Evolutionary conservation across 1,140 invertebrate genomes (phyloP).

Genomic region (Trissolcus basalis): DNA sequence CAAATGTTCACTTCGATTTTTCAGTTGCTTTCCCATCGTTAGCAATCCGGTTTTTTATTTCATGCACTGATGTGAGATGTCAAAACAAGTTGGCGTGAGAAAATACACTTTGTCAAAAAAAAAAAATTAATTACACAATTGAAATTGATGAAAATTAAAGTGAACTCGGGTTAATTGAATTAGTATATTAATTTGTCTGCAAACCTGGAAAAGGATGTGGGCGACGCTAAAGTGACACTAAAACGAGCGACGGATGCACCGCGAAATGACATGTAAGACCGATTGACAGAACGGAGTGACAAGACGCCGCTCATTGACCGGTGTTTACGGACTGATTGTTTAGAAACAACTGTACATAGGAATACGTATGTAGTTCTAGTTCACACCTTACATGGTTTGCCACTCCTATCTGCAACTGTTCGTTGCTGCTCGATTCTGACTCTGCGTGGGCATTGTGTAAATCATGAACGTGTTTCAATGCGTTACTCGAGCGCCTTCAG

Average conservation of each 20-base stretch:
- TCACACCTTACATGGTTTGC: conserved; percentile 67
- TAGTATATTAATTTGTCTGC: too few relatives aligned
- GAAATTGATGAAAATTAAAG: too few relatives aligned
- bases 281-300: conserved; percentile 26
- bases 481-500: conserved; percentile 13
- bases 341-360: conserved; percentile 31
- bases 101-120: too few relatives aligned
- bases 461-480: conserved; percentile 29
- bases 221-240: conserved; percentile 10
- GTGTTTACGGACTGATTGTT: conserved; percentile 26
- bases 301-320: conserved; percentile 31
- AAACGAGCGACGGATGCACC: conserved; percentile 3
- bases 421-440: conserved; percentile 46
- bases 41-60: too few relatives aligned
- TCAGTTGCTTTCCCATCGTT: too few relatives aligned
- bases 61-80: too few relatives aligned
- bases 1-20: too few relatives aligned
- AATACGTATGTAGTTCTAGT: conserved; percentile 23
- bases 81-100: too few relatives aligned
- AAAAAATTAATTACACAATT: too few relatives aligned
- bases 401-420: conserved; percentile 60
- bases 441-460: conserved; percentile 44
- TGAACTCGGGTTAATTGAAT: too few relatives aligned
- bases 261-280: conserved; percentile 13
- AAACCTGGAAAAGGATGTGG: conserved; percentile 18